phyloP scores from a whole-genome alignment of 1,140 invertebrate species.

The Aphis gossypii region DNA sequence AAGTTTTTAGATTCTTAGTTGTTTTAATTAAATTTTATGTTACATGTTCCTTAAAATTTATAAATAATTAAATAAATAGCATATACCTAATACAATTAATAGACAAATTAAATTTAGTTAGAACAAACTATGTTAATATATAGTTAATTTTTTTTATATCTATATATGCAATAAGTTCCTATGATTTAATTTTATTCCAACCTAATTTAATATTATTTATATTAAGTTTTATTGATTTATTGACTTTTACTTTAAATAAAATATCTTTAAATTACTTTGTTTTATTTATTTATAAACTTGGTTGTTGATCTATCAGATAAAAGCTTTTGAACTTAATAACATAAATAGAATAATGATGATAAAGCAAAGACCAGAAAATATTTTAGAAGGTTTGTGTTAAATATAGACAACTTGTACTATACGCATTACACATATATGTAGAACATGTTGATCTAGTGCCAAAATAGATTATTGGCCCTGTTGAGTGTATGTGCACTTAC shows the following conservation, averaged over 20 bases:
- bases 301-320: not conserved
- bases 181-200: not conserved
- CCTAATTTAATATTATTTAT: not conserved
- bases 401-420: not conserved
- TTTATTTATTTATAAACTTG: not conserved
- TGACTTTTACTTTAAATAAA: not conserved
- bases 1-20: not conserved
- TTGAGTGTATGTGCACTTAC: not conserved
- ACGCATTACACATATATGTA: not conserved
- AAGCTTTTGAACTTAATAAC: not conserved
- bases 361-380: not conserved
- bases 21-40: not conserved
- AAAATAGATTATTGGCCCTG: not conserved
- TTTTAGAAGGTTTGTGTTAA: not conserved
- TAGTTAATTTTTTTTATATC: not conserved
- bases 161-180: constrained; percentile 19
- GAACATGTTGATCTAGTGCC: not conserved
- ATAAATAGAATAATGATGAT: not conserved
- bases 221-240: not conserved
- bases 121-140: not conserved
- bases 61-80: not conserved
- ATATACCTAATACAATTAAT: not conserved
- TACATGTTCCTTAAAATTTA: not conserved
- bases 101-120: not conserved
- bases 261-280: not conserved